Evolutionary conservation across 2,797 vertebrate species (phyloP).

Genomic region (Enteromius paludinosus): DNA sequence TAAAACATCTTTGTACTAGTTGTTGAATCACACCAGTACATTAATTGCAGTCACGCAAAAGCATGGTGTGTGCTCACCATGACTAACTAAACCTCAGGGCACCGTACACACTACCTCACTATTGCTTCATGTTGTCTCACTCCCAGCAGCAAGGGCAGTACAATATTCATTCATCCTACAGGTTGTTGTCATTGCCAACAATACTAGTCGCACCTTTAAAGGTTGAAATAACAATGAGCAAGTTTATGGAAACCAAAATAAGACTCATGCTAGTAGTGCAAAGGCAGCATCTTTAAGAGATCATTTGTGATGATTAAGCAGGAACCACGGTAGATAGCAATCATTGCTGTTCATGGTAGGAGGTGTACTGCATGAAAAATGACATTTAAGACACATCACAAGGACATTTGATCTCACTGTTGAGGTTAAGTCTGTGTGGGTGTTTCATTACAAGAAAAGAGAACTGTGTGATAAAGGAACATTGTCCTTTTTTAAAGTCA

Average conservation of each 20-base stretch:
- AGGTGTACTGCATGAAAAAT: background rate
- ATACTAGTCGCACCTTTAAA: constrained; percentile 1
- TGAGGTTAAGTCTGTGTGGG: constrained; percentile 11
- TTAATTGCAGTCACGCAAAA: constrained; percentile 22
- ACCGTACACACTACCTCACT: constrained; percentile 29
- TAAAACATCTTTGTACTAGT: constrained; percentile 10
- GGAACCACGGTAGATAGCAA: background rate
- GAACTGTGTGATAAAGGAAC: constrained; percentile 1
- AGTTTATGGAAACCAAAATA: background rate
- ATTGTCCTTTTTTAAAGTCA: background rate
- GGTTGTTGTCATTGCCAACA: constrained; percentile 15
- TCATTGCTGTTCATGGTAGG: background rate
- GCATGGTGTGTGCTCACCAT: constrained; percentile 14
- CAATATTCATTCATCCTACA: constrained; percentile 5
- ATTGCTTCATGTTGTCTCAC: constrained; percentile 18
- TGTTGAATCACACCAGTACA: constrained; percentile 21
- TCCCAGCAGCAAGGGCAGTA: background rate
- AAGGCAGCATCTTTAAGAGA: background rate
- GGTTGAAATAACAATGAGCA: background rate
- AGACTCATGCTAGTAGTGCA: background rate
- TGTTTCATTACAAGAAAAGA: constrained; percentile 10
- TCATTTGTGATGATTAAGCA: background rate
- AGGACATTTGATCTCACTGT: background rate
- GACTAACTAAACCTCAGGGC: constrained; percentile 47
- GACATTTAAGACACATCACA: background rate